Conservation (phyloP, 2,797 vertebrate species). For the Iguana delicatissima region DNA sequence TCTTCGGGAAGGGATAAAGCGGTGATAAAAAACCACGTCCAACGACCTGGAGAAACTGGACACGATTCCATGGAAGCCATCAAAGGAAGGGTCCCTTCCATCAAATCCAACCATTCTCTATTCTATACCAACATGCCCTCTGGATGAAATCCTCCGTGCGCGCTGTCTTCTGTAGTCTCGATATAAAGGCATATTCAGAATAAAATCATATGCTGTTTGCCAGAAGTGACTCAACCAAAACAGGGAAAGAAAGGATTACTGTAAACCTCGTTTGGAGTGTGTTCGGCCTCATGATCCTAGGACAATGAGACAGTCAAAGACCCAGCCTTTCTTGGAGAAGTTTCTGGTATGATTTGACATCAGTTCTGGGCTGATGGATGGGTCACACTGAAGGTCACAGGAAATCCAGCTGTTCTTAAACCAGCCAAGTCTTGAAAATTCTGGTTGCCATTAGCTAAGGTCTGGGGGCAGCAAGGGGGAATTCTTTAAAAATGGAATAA, state of each 20-base stretch:
- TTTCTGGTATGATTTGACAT: neutral
- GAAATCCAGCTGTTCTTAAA: neutral
- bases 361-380: neutral
- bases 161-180: neutral
- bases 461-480: neutral
- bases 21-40: neutral
- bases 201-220: constrained; percentile 28
- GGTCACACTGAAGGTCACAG: neutral
- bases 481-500: neutral
- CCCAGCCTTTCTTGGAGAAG: neutral
- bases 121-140: neutral
- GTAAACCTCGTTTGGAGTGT: neutral
- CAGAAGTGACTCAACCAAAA: constrained; percentile 5
- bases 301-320: constrained; percentile 25
- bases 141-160: neutral
- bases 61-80: neutral
- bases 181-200: constrained; percentile 28
- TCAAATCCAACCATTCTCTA: neutral
- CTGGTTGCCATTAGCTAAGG: neutral
- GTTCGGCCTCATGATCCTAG: constrained; percentile 8
- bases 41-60: neutral
- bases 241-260: neutral
- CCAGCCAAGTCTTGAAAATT: neutral
- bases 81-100: neutral
- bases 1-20: neutral